A percentile compares a stretch with the other conserved stretches of the same genome.
These are phyloP conservation scores for Drosophila anomelani DNA, from an alignment of 2,888 invertebrate species.

Conservation along the genomic window DNA sequence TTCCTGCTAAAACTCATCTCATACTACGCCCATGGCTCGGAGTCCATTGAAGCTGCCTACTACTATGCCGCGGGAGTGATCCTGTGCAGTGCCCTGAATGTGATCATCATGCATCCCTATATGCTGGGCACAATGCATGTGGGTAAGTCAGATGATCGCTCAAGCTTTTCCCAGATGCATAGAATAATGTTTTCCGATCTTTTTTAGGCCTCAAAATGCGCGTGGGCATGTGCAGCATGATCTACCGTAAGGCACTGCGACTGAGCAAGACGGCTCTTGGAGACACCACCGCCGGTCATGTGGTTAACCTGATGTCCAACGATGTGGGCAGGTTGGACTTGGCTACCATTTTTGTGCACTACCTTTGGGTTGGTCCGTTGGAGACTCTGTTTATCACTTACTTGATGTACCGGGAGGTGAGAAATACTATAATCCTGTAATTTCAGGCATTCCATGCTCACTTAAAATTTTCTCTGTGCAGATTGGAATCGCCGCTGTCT, in stretches of 20 bases:
- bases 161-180: background rate
- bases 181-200: background rate
- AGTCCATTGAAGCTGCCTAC: constrained; percentile 87
- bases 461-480: constrained; percentile 74
- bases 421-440: background rate
- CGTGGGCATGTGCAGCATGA: constrained; percentile 88
- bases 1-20: constrained; percentile 88
- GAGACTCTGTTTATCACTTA: constrained; percentile 92
- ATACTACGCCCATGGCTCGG: constrained; percentile 85
- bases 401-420: constrained; percentile 89
- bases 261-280: constrained; percentile 90
- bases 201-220: constrained; percentile 86
- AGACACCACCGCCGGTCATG: constrained; percentile 90
- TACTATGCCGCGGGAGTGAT: constrained; percentile 91
- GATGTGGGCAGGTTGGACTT: constrained; percentile 90
- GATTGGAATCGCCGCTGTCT: constrained; percentile 86
- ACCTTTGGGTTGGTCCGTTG: constrained; percentile 96
- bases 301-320: constrained; percentile 96
- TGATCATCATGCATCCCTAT: constrained; percentile 93
- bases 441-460: background rate
- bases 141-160: constrained; percentile 84
- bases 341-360: constrained; percentile 94
- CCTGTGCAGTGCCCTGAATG: constrained; percentile 90
- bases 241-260: constrained; percentile 88
- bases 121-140: constrained; percentile 90